Percentiles rank a stretch among this genome's conserved stretches.
phyloP scores from a whole-genome alignment of 2,888 invertebrate genomes.

The Aquatica leii region DNA sequence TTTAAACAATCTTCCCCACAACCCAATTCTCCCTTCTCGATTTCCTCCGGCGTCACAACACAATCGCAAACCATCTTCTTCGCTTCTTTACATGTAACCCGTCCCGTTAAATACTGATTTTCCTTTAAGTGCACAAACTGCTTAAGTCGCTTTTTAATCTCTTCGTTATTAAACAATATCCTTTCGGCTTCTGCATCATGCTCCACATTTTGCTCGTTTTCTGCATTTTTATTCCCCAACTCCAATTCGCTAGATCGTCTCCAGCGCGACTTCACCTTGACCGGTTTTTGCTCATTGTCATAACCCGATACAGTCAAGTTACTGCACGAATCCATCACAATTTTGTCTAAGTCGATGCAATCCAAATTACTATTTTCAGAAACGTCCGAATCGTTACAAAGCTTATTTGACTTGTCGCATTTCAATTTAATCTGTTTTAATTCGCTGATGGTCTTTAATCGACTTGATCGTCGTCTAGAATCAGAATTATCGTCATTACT shows the following conservation, averaged over 20 bases:
- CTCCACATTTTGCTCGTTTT: conserved; percentile 27
- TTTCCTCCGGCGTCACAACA: conserved; percentile 88
- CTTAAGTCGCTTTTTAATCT: conserved; percentile 70
- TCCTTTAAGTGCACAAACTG: conserved; percentile 84
- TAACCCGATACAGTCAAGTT: conserved; percentile 56
- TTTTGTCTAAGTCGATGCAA: conserved; percentile 52
- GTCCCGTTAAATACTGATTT: conserved; percentile 85
- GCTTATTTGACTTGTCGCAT: conserved; percentile 47
- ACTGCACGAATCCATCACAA: conserved; percentile 51
- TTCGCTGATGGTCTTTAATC: conserved; percentile 73
- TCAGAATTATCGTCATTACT: too few relatives aligned
- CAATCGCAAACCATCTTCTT: conserved; percentile 97
- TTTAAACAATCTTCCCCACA: conserved; percentile 98
- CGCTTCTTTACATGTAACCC: conserved; percentile 88
- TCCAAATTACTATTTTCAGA: conserved; percentile 67
- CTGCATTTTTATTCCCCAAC: conserved; percentile 60
- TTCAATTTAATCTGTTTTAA: conserved; percentile 69
- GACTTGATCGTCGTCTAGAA: conserved; percentile 73
- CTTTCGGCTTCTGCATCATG: conserved; percentile 25
- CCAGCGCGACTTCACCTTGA: conserved; percentile 83
- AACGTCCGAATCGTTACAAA: conserved; percentile 57
- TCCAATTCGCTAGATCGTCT: conserved; percentile 78
- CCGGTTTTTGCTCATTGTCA: conserved; percentile 70
- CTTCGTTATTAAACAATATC: conserved; percentile 59
- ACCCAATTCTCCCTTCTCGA: conserved; percentile 81